Conservation (phyloP, 2,888 invertebrate genomes). For the Altica lythri region DNA sequence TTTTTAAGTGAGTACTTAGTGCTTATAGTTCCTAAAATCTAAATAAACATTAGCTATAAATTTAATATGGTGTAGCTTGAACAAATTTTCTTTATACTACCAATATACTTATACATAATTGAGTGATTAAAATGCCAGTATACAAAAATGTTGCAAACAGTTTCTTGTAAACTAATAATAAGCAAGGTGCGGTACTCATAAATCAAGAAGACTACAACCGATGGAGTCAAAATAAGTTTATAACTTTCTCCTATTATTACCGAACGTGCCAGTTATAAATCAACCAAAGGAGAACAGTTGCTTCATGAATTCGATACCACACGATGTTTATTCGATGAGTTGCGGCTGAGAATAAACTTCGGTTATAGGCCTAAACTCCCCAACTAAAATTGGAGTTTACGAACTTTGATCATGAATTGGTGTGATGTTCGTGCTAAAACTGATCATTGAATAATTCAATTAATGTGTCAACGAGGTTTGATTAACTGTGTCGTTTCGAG, state of each 20-base stretch:
- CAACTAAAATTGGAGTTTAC: slow-evolving; percentile 23
- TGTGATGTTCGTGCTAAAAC: slow-evolving; percentile 19
- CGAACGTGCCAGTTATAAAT: slow-evolving; percentile 20
- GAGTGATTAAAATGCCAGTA: background rate
- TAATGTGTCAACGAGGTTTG: slow-evolving; percentile 19
- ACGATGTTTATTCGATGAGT: slow-evolving; percentile 24
- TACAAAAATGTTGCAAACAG: background rate
- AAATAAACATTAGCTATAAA: too few species aligned
- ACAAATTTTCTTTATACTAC: too few species aligned
- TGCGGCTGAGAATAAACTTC: slow-evolving; percentile 20
- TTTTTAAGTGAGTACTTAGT: too few species aligned
- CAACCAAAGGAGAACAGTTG: slow-evolving; percentile 18
- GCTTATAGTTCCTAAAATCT: too few species aligned
- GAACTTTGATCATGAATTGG: slow-evolving; percentile 23
- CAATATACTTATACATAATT: too few species aligned
- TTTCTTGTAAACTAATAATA: background rate
- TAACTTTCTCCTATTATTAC: slow-evolving; percentile 20
- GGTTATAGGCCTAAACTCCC: slow-evolving; percentile 20
- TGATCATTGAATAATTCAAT: slow-evolving; percentile 24
- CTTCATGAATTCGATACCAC: slow-evolving; percentile 24
- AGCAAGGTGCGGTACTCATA: slow-evolving; percentile 14
- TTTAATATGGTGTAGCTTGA: too few species aligned
- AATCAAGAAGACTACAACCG: slow-evolving; percentile 14
- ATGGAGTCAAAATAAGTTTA: slow-evolving; percentile 23
- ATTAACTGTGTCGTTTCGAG: slow-evolving; percentile 11